Percentiles rank a stretch among this genome's conserved stretches.
These are phyloP conservation scores for Myotis daubentonii DNA, from an alignment of 2,797 vertebrate species.

Conservation along the genomic window DNA sequence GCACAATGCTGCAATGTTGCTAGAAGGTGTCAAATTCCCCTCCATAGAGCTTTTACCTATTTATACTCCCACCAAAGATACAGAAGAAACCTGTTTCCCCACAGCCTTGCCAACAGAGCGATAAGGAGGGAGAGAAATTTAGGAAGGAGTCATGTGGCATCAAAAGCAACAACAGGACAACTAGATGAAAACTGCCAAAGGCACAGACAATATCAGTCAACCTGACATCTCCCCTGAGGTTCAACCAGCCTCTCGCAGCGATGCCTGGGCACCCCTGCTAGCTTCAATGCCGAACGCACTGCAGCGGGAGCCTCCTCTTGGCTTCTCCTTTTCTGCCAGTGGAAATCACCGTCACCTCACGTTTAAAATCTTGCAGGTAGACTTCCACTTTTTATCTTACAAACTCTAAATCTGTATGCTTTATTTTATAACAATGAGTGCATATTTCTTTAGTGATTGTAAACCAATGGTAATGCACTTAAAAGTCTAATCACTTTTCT, in stretches of 20 bases:
- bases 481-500: background rate
- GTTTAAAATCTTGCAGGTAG: background rate
- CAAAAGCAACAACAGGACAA: background rate
- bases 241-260: background rate
- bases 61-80: conserved; percentile 3
- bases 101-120: background rate
- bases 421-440: background rate
- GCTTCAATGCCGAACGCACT: background rate
- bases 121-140: background rate
- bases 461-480: background rate
- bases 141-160: background rate
- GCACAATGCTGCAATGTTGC: background rate
- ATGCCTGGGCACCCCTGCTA: background rate
- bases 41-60: background rate
- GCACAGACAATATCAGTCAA: background rate
- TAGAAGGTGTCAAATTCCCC: conserved; percentile 6
- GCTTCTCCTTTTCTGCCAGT: background rate
- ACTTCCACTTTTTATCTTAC: conserved; percentile 29
- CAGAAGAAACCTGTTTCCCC: background rate
- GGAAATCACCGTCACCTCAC: background rate
- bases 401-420: background rate
- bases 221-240: background rate
- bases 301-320: background rate
- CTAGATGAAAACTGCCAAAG: background rate
- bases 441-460: conserved; percentile 15